Evolutionary conservation across 2,888 invertebrate species (phyloP).

Genomic region (Cephus pygmeus): DNA sequence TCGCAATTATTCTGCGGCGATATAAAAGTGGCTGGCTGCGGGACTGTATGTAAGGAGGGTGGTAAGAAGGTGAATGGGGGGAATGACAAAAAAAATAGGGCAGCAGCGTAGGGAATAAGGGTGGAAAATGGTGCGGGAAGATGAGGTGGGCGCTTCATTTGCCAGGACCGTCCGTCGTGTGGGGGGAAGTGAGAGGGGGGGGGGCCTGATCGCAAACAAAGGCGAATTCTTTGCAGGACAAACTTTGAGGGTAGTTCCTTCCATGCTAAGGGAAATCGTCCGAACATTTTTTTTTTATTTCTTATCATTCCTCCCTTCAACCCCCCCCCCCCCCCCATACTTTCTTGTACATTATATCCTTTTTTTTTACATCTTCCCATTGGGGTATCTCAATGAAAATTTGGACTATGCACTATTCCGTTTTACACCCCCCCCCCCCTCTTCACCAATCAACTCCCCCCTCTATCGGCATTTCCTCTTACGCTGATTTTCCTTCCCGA

Average conservation of each 20-base stretch:
- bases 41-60: no score
- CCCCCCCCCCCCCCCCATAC: no score
- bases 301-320: no score
- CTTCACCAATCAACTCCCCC: no score
- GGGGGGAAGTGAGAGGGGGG: constrained; percentile 13
- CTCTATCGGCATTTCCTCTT: no score
- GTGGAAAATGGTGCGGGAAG: not conserved
- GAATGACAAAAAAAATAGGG: constrained; percentile 12
- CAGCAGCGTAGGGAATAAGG: constrained; percentile 9
- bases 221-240: constrained; percentile 20
- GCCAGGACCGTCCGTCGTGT: constrained; percentile 25
- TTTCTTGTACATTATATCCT: no score
- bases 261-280: constrained; percentile 20
- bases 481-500: not conserved
- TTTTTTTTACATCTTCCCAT: no score
- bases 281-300: not conserved
- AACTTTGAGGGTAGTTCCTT: not conserved
- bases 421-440: no score
- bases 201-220: constrained; percentile 29
- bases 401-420: no score
- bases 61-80: constrained; percentile 5
- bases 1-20: constrained; percentile 3
- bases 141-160: constrained; percentile 27
- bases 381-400: no score
- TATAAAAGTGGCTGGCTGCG: not conserved